Evolutionary conservation across 2,797 vertebrate genomes (phyloP).

Genomic region (Miichthys miiuy): DNA sequence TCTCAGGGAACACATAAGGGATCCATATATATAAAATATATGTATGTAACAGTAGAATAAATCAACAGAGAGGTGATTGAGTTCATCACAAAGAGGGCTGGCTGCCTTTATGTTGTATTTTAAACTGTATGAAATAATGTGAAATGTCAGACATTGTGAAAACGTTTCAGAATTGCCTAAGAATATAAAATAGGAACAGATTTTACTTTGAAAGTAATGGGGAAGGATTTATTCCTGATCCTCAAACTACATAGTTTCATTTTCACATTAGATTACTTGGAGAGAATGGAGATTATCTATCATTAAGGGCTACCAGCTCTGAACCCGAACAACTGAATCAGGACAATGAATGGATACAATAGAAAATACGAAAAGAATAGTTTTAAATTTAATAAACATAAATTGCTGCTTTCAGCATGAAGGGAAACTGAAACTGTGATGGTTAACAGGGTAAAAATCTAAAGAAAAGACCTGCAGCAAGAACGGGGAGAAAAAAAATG

Average conservation of each 20-base stretch:
- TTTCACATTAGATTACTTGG: background rate
- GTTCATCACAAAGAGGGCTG: background rate
- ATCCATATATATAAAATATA: background rate
- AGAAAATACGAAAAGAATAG: background rate
- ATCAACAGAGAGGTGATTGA: background rate
- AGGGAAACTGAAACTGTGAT: slow-evolving; percentile 14
- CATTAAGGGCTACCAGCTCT: background rate
- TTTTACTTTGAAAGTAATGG: background rate
- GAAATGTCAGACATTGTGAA: background rate
- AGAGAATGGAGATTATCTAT: background rate
- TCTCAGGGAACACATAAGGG: background rate
- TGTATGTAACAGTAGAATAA: background rate
- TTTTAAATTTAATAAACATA: slow-evolving; percentile 1
- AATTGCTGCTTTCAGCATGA: background rate
- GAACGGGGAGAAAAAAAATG: slow-evolving; percentile 13
- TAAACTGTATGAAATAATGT: background rate
- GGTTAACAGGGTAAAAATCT: slow-evolving; percentile 2
- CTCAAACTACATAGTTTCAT: background rate
- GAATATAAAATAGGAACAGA: background rate
- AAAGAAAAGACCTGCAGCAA: slow-evolving; percentile 10
- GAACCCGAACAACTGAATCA: background rate
- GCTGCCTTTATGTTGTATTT: background rate
- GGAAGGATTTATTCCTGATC: background rate
- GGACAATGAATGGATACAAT: slow-evolving; percentile 6
- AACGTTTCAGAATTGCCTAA: background rate